These are phyloP conservation scores for Agrypnia vestita DNA, from an alignment of 1,140 invertebrate species.

Conservation along the genomic window DNA sequence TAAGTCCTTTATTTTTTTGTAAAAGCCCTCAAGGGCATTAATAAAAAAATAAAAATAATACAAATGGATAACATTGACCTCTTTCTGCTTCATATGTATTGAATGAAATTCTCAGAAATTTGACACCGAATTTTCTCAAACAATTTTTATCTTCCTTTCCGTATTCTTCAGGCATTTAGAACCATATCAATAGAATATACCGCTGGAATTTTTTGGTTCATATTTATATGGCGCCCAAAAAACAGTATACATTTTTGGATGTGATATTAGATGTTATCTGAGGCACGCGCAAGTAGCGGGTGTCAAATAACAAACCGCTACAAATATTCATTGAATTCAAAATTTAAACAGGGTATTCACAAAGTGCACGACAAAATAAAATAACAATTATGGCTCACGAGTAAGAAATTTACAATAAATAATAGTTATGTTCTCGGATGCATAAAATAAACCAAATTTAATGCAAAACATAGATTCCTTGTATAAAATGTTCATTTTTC, in stretches of 20 bases:
- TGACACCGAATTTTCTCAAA: background rate
- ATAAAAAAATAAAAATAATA: no score
- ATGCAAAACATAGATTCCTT: no score
- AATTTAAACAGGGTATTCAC: slow-evolving; percentile 1
- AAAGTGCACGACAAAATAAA: background rate
- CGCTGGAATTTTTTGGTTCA: slow-evolving; percentile 8
- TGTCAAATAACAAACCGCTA: background rate
- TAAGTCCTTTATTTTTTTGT: no score
- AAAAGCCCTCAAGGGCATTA: no score
- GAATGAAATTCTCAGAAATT: background rate
- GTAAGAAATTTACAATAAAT: background rate
- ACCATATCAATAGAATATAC: background rate
- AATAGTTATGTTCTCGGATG: background rate
- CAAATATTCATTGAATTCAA: background rate
- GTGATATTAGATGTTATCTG: background rate
- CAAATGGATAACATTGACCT: no score
- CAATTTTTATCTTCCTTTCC: background rate
- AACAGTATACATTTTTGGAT: background rate
- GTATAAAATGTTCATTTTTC: no score
- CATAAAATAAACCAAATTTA: no score
- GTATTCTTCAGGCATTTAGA: slow-evolving; percentile 7
- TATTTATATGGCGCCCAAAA: slow-evolving; percentile 17
- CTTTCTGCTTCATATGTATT: no score
- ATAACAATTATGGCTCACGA: background rate
- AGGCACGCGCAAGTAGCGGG: slow-evolving; percentile 22